Evolutionary conservation across 30 jellyfish, hydroid and myxozoan species (phyloP).

Genomic region (Haliclystus octoradiatus): DNA sequence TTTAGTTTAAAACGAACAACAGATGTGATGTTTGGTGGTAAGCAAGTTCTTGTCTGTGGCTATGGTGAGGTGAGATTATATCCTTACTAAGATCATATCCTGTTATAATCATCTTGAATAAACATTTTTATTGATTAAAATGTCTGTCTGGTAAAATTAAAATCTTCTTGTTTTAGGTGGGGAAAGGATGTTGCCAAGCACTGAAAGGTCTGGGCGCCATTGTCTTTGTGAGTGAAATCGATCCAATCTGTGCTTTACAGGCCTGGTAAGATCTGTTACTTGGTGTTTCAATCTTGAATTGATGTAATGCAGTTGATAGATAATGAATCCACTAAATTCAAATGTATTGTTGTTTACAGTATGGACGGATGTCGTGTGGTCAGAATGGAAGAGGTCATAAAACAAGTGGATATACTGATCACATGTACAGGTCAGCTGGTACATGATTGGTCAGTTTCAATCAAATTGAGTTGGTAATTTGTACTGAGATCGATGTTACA

Average conservation of each 20-base stretch:
- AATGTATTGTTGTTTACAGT: constrained; percentile 45
- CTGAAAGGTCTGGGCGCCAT: constrained; percentile 96
- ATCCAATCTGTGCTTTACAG: constrained; percentile 99
- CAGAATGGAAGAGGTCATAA: constrained; percentile 84
- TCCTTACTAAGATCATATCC: no score
- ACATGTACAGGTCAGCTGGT: constrained; percentile 89
- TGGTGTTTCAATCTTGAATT: no score
- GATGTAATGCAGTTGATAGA: no score
- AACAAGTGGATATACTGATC: constrained; percentile 66
- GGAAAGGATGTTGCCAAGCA: constrained; percentile 97
- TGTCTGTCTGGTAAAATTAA: no score
- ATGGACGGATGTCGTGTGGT: constrained; percentile 99
- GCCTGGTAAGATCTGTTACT: constrained; percentile 63
- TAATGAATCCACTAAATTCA: no score
- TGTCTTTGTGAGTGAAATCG: constrained; percentile 92
- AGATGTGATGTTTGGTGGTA: constrained; percentile 97
- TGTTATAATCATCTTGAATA: no score
- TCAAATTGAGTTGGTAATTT: no score
- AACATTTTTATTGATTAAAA: no score
- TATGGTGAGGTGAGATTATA: constrained; percentile 68
- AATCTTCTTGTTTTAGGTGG: constrained; percentile 48
- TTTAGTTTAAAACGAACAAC: constrained; percentile 89
- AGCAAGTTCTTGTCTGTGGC: constrained; percentile 93
- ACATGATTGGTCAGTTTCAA: no score
- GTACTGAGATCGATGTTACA: no score